These are phyloP conservation scores for Rhaphigaster nebulosa DNA, from an alignment of 2,888 invertebrate species.

Conservation along the genomic window DNA sequence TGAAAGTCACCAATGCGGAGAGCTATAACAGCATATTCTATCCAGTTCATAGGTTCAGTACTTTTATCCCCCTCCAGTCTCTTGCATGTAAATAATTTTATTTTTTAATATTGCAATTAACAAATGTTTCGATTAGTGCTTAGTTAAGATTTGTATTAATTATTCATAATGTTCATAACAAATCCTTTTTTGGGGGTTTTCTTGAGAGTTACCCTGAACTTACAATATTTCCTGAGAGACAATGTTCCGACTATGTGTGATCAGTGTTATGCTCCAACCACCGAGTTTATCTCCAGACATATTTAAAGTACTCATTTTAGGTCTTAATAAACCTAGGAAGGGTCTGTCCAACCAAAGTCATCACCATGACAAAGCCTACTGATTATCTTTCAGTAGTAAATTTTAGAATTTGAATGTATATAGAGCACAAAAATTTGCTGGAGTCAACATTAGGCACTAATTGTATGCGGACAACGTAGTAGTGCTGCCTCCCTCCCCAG, in stretches of 20 bases:
- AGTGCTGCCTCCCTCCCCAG: too few relatives aligned
- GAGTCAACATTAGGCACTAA: too few relatives aligned
- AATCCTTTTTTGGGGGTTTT: not conserved
- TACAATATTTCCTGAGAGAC: not conserved
- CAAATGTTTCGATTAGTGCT: not conserved
- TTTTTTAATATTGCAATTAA: not conserved
- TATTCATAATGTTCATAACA: not conserved
- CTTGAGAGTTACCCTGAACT: not conserved
- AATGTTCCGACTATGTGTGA: not conserved
- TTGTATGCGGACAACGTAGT: too few relatives aligned
- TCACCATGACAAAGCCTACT: too few relatives aligned
- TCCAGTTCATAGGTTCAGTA: conserved; percentile 59
- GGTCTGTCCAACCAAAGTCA: too few relatives aligned
- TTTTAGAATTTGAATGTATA: too few relatives aligned
- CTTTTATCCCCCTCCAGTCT: conserved; percentile 58
- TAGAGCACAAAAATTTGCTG: too few relatives aligned
- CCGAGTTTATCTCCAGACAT: too few relatives aligned
- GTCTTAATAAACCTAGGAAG: too few relatives aligned
- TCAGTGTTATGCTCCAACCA: too few relatives aligned
- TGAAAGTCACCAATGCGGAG: conserved; percentile 60
- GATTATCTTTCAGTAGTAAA: too few relatives aligned
- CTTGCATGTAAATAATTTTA: conserved; percentile 52
- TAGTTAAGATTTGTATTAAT: not conserved
- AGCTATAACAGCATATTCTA: conserved; percentile 60
- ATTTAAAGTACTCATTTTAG: too few relatives aligned